These are phyloP conservation scores for Andrena chrysosceles DNA, from an alignment of 2,888 invertebrate genomes.

Conservation along the genomic window DNA sequence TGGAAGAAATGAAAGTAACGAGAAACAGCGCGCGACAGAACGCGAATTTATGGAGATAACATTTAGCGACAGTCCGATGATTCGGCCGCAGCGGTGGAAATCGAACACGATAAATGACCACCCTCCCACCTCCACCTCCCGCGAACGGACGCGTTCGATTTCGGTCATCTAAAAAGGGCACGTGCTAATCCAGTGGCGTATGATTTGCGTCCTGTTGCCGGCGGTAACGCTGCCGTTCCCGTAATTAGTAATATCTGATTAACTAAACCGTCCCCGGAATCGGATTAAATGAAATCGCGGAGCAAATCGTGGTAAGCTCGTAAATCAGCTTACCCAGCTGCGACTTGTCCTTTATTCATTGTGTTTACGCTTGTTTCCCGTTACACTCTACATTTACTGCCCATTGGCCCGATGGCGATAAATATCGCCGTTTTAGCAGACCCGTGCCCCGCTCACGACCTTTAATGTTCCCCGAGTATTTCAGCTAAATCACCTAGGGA, in stretches of 20 bases:
- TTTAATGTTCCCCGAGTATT: constrained; percentile 8
- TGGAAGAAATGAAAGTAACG: neutral
- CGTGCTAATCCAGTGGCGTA: constrained; percentile 41
- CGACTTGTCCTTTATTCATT: constrained; percentile 64
- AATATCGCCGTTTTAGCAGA: constrained; percentile 44
- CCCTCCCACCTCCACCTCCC: no score
- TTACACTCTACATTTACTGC: constrained; percentile 45
- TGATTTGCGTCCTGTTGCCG: constrained; percentile 46
- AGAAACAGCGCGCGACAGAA: neutral
- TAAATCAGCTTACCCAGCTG: constrained; percentile 66
- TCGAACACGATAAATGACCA: neutral
- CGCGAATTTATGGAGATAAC: constrained; percentile 4
- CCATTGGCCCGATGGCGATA: constrained; percentile 46
- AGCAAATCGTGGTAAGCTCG: constrained; percentile 57
- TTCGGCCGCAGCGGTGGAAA: neutral
- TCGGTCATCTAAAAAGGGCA: constrained; percentile 7
- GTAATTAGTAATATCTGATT: constrained; percentile 69
- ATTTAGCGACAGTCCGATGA: neutral
- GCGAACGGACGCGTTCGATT: neutral
- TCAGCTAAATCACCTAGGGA: neutral
- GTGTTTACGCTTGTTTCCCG: constrained; percentile 49
- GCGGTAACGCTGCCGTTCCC: constrained; percentile 21
- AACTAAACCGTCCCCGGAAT: constrained; percentile 56
- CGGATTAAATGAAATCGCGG: constrained; percentile 64
- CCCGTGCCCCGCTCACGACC: neutral